Conservation (phyloP, 2,888 invertebrate species). For the Kryphioiulus occultus region DNA sequence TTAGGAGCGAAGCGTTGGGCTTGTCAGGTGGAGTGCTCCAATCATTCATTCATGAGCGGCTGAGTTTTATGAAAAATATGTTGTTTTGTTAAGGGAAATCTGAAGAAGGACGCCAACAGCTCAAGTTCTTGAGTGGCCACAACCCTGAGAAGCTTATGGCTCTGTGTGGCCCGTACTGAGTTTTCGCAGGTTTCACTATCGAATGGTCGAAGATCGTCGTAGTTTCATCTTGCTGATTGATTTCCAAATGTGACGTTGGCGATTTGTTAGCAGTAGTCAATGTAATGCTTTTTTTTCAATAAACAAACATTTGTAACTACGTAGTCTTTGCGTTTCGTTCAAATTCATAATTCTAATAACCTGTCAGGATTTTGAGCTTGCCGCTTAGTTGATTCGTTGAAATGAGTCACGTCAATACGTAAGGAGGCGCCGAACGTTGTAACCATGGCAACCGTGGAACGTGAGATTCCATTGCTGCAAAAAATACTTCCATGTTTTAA, state of each 20-base stretch:
- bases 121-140: slow-evolving; percentile 74
- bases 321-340: too few species aligned
- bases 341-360: too few species aligned
- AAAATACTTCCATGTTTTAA: too few species aligned
- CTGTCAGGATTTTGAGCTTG: too few species aligned
- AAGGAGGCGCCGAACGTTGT: too few species aligned
- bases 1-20: not conserved
- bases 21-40: not conserved
- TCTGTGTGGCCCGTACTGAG: slow-evolving; percentile 52
- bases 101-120: slow-evolving; percentile 73
- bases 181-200: not conserved
- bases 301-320: too few species aligned
- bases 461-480: too few species aligned
- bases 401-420: too few species aligned
- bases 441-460: too few species aligned
- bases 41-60: not conserved
- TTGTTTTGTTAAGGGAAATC: slow-evolving; percentile 61
- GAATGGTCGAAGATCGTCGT: not conserved
- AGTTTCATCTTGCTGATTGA: not conserved
- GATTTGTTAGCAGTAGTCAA: not conserved
- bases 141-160: slow-evolving; percentile 79
- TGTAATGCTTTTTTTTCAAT: too few species aligned
- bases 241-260: not conserved
- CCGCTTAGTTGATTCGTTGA: too few species aligned
- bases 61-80: not conserved